Evolutionary conservation across 1,140 invertebrate genomes (phyloP).

Genomic region (Drosophila bifasciata): DNA sequence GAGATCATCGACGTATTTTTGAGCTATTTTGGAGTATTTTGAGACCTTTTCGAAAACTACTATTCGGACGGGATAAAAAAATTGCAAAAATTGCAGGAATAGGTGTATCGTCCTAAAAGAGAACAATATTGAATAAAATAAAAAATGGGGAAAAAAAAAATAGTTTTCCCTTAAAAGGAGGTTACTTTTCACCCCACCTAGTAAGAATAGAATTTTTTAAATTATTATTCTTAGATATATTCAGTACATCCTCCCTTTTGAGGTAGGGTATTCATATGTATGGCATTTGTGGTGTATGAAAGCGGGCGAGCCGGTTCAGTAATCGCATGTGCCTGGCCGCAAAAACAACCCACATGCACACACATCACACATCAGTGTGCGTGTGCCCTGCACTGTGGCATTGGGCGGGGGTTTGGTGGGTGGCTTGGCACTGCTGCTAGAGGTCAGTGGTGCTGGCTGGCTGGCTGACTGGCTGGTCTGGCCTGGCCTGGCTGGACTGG

Average conservation of each 20-base stretch:
- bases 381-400: slow-evolving; percentile 6
- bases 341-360: slow-evolving; percentile 59
- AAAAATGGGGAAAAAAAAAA: too few relatives aligned
- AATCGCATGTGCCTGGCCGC: slow-evolving; percentile 71
- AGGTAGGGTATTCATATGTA: slow-evolving; percentile 25
- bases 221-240: too few relatives aligned
- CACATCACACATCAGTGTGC: slow-evolving; percentile 26
- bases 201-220: neutral
- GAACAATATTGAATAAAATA: too few relatives aligned
- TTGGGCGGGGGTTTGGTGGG: slow-evolving; percentile 9
- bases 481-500: slow-evolving; percentile 27
- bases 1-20: too few relatives aligned
- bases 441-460: slow-evolving; percentile 38
- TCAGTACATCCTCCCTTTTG: neutral
- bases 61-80: too few relatives aligned
- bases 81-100: too few relatives aligned
- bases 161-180: too few relatives aligned
- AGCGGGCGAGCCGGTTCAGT: slow-evolving; percentile 58
- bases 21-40: too few relatives aligned
- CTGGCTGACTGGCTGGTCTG: slow-evolving; percentile 20
- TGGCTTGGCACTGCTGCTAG: slow-evolving; percentile 5
- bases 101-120: too few relatives aligned
- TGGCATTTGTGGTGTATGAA: slow-evolving; percentile 46
- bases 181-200: too few relatives aligned
- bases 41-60: too few relatives aligned